Conservation (phyloP, 2,888 invertebrate genomes). For the Altica lythri region DNA sequence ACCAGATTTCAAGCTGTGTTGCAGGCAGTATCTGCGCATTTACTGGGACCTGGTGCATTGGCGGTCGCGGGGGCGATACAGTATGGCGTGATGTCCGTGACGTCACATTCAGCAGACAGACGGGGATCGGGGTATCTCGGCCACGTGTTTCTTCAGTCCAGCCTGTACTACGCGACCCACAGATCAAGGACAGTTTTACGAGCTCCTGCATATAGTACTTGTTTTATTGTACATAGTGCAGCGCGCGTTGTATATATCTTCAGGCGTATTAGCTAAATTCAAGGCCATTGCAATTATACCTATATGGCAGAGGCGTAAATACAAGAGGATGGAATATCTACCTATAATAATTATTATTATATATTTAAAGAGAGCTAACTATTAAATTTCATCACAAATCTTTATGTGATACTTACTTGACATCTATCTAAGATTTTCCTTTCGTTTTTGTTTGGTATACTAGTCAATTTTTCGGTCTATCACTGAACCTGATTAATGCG, state of each 20-base stretch:
- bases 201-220: constrained; percentile 56
- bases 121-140: constrained; percentile 43
- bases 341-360: too few relatives aligned
- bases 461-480: too few relatives aligned
- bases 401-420: too few relatives aligned
- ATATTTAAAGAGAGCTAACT: too few relatives aligned
- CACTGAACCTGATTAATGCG: too few relatives aligned
- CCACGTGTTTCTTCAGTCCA: constrained; percentile 55
- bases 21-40: constrained; percentile 55
- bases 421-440: too few relatives aligned
- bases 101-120: constrained; percentile 47
- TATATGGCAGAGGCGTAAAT: too few relatives aligned
- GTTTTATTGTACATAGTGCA: constrained; percentile 52
- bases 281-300: constrained; percentile 56
- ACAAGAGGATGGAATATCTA: too few relatives aligned
- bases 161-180: constrained; percentile 58
- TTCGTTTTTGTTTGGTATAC: too few relatives aligned
- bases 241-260: constrained; percentile 47
- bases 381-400: too few relatives aligned
- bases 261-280: constrained; percentile 45
- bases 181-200: constrained; percentile 60
- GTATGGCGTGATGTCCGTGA: constrained; percentile 56
- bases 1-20: constrained; percentile 51
- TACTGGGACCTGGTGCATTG: constrained; percentile 52
- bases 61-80: constrained; percentile 50